Evolutionary conservation across 2,888 invertebrate species (phyloP).

Genomic region (Troilus luridus): DNA sequence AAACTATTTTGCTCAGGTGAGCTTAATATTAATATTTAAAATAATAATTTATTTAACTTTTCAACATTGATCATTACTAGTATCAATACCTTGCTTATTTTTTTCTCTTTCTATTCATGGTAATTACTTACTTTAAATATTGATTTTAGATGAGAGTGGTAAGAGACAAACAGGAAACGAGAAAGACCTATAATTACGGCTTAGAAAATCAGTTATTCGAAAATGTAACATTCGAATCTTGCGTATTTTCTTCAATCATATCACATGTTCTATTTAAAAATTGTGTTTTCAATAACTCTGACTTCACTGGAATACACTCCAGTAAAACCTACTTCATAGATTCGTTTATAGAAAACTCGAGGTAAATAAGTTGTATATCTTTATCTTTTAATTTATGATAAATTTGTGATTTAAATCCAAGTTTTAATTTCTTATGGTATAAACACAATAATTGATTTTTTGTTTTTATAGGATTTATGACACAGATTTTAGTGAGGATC

Average conservation of each 20-base stretch:
- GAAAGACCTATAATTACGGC: constrained; percentile 45
- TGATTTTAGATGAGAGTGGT: constrained; percentile 57
- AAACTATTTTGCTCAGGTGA: constrained; percentile 54
- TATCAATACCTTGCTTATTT: not conserved
- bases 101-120: not conserved
- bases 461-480: constrained; percentile 60
- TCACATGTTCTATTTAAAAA: constrained; percentile 61
- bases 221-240: constrained; percentile 60
- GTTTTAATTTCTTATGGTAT: not conserved
- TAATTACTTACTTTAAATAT: not conserved
- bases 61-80: not conserved
- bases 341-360: constrained; percentile 58
- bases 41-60: not conserved
- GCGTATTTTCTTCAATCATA: constrained; percentile 61
- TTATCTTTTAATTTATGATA: too few relatives aligned
- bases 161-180: constrained; percentile 44
- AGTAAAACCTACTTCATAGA: constrained; percentile 62
- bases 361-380: constrained; percentile 17
- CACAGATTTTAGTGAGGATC: constrained; percentile 60
- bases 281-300: constrained; percentile 58
- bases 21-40: not conserved
- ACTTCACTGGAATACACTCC: constrained; percentile 60
- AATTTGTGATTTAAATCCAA: too few relatives aligned
- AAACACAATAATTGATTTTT: not conserved
- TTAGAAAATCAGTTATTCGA: constrained; percentile 59